phyloP scores from a whole-genome alignment of 2,888 invertebrate species.

The Ischnus inquisitorius region DNA sequence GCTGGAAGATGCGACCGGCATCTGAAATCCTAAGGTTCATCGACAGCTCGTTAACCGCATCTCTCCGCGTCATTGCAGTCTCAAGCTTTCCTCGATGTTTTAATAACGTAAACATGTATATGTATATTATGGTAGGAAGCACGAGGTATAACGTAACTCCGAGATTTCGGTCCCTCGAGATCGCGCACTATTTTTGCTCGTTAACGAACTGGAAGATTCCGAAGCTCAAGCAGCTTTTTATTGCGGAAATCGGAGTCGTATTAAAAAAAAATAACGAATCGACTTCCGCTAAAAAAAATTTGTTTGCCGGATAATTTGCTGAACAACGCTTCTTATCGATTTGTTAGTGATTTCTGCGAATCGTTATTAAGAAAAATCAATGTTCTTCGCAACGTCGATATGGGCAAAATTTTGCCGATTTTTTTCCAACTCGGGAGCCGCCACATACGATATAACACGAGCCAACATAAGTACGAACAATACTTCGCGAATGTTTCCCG shows the following conservation, averaged over 20 bases:
- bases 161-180: no score
- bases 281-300: no score
- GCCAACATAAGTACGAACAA: not conserved
- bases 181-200: not conserved
- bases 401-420: no score
- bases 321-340: no score
- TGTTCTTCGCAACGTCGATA: no score
- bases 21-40: slow-evolving; percentile 36
- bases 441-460: no score
- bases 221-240: not conserved
- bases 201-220: not conserved
- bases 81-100: slow-evolving; percentile 26
- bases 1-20: slow-evolving; percentile 58
- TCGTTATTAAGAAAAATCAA: no score
- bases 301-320: no score
- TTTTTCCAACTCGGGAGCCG: no score
- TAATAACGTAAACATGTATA: not conserved
- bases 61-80: not conserved
- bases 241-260: not conserved
- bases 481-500: slow-evolving; percentile 31
- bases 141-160: not conserved
- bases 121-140: slow-evolving; percentile 8
- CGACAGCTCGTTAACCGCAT: slow-evolving; percentile 26
- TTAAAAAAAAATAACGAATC: no score
- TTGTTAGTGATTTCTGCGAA: no score